Evolutionary conservation across 2,888 invertebrate genomes (phyloP).

Genomic region (Phragmatobia fuliginosa): DNA sequence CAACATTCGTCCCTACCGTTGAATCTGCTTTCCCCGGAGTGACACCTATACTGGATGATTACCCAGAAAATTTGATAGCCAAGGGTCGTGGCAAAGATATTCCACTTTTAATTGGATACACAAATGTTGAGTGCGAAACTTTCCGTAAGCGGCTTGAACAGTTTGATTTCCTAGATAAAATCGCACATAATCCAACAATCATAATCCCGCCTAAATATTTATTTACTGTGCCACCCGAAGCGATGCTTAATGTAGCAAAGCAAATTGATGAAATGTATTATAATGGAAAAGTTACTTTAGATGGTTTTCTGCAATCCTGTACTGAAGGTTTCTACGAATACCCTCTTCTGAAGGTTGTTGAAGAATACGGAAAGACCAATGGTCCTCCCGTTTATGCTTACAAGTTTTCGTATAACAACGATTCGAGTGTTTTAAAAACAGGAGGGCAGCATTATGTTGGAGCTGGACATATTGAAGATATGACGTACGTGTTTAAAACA

Average conservation of each 20-base stretch:
- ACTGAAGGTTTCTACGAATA: conserved; percentile 70
- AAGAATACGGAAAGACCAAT: conserved; percentile 48
- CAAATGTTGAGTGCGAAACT: conserved; percentile 70
- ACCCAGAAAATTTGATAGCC: conserved; percentile 67
- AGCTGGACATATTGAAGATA: conserved; percentile 87
- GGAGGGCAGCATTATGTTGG: conserved; percentile 74
- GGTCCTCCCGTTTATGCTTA: conserved; percentile 83
- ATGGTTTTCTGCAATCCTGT: conserved; percentile 63
- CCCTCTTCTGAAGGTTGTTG: conserved; percentile 67
- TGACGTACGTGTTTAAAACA: conserved; percentile 83
- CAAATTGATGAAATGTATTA: conserved; percentile 63
- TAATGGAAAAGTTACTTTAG: conserved; percentile 55
- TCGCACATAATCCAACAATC: conserved; percentile 56
- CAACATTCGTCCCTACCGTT: conserved; percentile 71
- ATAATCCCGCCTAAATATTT: conserved; percentile 58
- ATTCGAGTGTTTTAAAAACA: conserved; percentile 74
- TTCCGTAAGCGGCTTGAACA: conserved; percentile 66
- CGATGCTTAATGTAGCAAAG: conserved; percentile 49
- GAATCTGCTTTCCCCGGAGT: conserved; percentile 68
- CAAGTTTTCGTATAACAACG: conserved; percentile 83
- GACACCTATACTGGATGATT: conserved; percentile 68
- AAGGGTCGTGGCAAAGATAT: conserved; percentile 67
- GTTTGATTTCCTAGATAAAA: conserved; percentile 58
- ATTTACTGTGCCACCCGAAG: conserved; percentile 51
- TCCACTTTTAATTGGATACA: conserved; percentile 74